A percentile compares a stretch with the other conserved stretches of the same genome.
Evolutionary conservation across 2,113 vertebrate genomes (phyloP).

Genomic region (Chrysochloris asiatica): DNA sequence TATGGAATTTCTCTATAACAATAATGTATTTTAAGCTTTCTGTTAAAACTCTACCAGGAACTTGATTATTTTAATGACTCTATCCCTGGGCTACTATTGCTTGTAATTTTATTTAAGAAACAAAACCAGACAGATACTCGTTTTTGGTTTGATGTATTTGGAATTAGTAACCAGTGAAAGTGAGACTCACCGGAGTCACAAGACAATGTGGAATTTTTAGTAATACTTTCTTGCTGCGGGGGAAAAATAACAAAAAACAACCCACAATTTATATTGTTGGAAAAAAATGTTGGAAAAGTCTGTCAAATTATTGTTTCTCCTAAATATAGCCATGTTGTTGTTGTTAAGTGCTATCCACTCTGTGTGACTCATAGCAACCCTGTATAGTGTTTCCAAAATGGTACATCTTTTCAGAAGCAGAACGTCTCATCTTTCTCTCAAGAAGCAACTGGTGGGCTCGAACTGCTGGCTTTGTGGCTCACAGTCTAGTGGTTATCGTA

Average conservation of each 20-base stretch:
- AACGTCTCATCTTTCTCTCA: too few species aligned
- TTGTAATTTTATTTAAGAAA: neutral
- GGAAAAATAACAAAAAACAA: neutral
- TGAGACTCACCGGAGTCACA: neutral
- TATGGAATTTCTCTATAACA: neutral
- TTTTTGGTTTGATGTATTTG: neutral
- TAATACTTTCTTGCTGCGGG: neutral
- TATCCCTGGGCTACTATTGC: too few species aligned
- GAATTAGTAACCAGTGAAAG: neutral
- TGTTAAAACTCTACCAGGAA: neutral
- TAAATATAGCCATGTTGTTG: too few species aligned
- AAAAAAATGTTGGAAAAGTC: neutral
- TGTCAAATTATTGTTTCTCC: slow-evolving; percentile 3
- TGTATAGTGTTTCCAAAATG: too few species aligned
- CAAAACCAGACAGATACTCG: neutral
- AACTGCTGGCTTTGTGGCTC: too few species aligned
- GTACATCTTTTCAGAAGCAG: too few species aligned
- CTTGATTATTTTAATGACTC: neutral
- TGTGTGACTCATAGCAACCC: too few species aligned
- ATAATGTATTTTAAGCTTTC: neutral
- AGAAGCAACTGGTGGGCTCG: too few species aligned
- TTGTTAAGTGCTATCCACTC: too few species aligned
- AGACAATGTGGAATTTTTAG: neutral
- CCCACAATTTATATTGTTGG: neutral
- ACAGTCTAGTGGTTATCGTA: too few species aligned